Conservation (phyloP, 2,888 invertebrate species). For the Kryphioiulus occultus region DNA sequence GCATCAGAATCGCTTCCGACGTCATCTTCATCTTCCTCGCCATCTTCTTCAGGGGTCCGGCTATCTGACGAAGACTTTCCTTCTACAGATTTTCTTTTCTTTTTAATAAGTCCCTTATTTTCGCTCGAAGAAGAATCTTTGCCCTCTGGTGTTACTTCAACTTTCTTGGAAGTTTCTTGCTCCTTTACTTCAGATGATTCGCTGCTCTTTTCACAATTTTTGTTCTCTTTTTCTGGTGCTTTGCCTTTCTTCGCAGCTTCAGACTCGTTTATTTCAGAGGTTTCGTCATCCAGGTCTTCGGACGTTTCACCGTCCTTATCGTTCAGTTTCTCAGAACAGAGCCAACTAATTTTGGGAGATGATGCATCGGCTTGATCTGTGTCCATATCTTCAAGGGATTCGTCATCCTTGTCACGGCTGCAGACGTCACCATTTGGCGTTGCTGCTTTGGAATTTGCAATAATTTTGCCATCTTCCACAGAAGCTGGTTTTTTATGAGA, state of each 20-base stretch:
- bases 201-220: neutral
- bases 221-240: constrained; percentile 20
- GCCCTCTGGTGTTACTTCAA: neutral
- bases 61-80: neutral
- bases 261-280: constrained; percentile 7
- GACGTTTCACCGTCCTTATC: constrained; percentile 50
- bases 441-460: constrained; percentile 41
- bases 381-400: neutral
- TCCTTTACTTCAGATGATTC: neutral
- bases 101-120: neutral
- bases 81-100: neutral
- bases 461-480: neutral
- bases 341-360: neutral
- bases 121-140: neutral
- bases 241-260: constrained; percentile 51
- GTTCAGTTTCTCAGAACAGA: constrained; percentile 31
- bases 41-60: constrained; percentile 49
- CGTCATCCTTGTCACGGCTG: neutral
- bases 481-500: neutral
- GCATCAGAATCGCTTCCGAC: constrained; percentile 57
- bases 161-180: neutral
- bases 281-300: constrained; percentile 38
- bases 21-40: constrained; percentile 54
- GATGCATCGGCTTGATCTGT: constrained; percentile 26
- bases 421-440: constrained; percentile 50